These are phyloP conservation scores for Anastrepha ludens DNA, from an alignment of 1,140 invertebrate species.

Conservation along the genomic window DNA sequence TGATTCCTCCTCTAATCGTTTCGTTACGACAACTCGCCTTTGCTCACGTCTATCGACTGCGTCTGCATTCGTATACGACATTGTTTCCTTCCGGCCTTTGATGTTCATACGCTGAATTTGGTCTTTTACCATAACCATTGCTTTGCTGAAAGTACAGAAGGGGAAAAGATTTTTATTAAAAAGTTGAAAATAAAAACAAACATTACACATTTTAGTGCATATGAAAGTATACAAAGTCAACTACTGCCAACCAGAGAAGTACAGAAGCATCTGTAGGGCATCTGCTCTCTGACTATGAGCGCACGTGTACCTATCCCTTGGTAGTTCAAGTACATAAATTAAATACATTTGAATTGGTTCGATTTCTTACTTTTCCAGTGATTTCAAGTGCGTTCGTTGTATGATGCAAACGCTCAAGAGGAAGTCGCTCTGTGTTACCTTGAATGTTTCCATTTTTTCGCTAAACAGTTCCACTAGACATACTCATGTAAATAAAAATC, in stretches of 20 bases:
- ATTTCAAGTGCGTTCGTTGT: constrained; percentile 26
- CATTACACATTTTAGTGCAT: background rate
- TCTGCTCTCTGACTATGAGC: background rate
- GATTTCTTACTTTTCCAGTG: constrained; percentile 55
- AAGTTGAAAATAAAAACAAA: constrained; percentile 23
- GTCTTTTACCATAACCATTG: constrained; percentile 53
- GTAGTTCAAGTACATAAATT: background rate
- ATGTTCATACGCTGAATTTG: constrained; percentile 54
- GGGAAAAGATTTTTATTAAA: background rate
- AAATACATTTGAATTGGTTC: constrained; percentile 35
- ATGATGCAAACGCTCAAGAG: constrained; percentile 49
- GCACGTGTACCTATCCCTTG: background rate
- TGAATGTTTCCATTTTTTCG: constrained; percentile 44
- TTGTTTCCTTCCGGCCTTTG: constrained; percentile 43
- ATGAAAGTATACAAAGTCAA: background rate
- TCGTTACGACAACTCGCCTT: constrained; percentile 31
- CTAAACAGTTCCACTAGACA: constrained; percentile 23
- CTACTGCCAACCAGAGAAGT: too few species aligned
- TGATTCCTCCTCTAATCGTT: constrained; percentile 10
- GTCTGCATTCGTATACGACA: background rate
- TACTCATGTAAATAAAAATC: background rate
- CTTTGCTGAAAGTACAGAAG: constrained; percentile 41
- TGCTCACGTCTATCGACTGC: constrained; percentile 28
- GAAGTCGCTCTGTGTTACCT: constrained; percentile 41
- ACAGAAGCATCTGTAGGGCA: background rate